Percentiles rank a stretch among this genome's conserved stretches.
Conservation (phyloP, 1,140 invertebrate genomes). For the Acromyrmex heyeri region DNA sequence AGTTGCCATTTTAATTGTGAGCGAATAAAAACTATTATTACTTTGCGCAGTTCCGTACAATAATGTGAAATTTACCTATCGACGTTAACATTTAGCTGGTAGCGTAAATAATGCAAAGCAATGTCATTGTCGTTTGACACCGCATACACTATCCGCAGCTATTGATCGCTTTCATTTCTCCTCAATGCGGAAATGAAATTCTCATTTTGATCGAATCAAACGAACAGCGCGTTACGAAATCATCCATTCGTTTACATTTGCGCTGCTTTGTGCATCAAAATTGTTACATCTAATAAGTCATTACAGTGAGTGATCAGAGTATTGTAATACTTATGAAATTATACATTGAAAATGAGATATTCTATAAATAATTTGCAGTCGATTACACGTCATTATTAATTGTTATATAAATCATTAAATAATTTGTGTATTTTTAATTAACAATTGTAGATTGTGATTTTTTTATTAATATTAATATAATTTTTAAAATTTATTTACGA, state of each 20-base stretch:
- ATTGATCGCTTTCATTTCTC: slow-evolving; percentile 24
- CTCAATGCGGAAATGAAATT: slow-evolving; percentile 39
- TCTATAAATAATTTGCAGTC: neutral
- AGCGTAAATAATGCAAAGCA: slow-evolving; percentile 48
- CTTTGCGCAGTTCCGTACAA: neutral
- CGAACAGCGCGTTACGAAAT: neutral
- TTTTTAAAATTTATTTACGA: neutral
- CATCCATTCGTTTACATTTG: neutral
- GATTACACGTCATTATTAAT: neutral
- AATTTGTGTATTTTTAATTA: neutral
- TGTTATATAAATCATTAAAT: slow-evolving; percentile 4
- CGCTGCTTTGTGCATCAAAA: slow-evolving; percentile 7
- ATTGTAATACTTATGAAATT: neutral
- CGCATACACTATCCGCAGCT: neutral
- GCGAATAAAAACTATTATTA: neutral
- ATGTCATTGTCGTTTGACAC: slow-evolving; percentile 40
- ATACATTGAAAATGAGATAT: neutral
- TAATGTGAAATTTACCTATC: neutral
- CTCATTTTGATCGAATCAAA: neutral
- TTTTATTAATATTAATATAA: neutral
- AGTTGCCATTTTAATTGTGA: neutral
- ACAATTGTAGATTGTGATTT: neutral
- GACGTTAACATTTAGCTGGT: slow-evolving; percentile 16
- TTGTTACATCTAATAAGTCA: slow-evolving; percentile 10
- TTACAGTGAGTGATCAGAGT: neutral